A percentile compares a stretch with the other conserved stretches of the same genome.
These are phyloP conservation scores for Ichneumon xanthorius DNA, from an alignment of 2,888 invertebrate species.

Conservation along the genomic window DNA sequence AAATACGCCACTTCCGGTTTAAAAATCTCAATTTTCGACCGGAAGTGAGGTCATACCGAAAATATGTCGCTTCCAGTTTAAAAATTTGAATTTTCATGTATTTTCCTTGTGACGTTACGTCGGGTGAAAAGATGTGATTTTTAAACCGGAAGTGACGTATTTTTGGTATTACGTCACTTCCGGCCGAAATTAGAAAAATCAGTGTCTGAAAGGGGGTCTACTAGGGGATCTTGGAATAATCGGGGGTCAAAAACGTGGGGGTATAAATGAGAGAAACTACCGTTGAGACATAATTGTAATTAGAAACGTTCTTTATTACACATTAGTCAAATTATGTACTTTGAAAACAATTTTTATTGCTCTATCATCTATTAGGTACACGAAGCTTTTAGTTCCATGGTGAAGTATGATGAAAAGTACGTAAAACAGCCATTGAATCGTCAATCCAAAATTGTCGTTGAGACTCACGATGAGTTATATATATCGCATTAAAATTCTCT, in stretches of 20 bases:
- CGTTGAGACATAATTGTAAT: slow-evolving; percentile 24
- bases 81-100: no score
- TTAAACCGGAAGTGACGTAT: no score
- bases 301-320: slow-evolving; percentile 63
- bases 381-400: slow-evolving; percentile 42
- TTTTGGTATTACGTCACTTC: no score
- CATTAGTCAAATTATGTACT: slow-evolving; percentile 65
- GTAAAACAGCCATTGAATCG: slow-evolving; percentile 64
- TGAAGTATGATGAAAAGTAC: slow-evolving; percentile 65
- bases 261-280: background rate
- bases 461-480: slow-evolving; percentile 16
- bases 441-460: slow-evolving; percentile 26
- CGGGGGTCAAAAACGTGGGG: background rate
- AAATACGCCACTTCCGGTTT: no score
- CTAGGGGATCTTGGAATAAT: no score
- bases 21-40: no score
- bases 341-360: slow-evolving; percentile 62
- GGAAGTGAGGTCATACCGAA: no score
- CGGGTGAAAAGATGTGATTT: no score
- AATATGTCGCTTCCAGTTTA: no score
- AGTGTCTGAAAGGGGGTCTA: no score
- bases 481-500: slow-evolving; percentile 37
- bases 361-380: slow-evolving; percentile 43
- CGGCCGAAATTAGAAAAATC: no score
- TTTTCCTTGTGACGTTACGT: no score